Conservation (phyloP, 1,140 invertebrate species). For the Bradysia coprophila region DNA sequence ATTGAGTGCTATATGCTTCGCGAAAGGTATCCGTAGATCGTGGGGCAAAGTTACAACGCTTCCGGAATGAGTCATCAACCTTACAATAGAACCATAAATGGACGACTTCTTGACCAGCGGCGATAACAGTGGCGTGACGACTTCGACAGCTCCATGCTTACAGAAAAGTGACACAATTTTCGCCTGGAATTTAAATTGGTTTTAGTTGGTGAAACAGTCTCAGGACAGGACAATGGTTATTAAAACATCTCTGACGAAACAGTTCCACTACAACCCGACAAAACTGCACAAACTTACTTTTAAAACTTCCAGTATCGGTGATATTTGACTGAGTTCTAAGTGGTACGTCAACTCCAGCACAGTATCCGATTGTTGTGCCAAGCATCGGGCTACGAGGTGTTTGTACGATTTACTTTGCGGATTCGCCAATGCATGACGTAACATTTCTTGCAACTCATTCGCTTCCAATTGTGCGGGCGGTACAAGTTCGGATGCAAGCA, state of each 20-base stretch:
- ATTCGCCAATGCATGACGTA: constrained; percentile 57
- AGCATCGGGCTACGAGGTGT: constrained; percentile 48
- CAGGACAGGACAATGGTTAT: neutral
- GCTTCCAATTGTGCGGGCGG: constrained; percentile 56
- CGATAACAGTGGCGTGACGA: constrained; percentile 57
- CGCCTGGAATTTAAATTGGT: constrained; percentile 10
- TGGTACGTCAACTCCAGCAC: constrained; percentile 62
- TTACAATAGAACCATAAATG: constrained; percentile 33
- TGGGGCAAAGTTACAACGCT: constrained; percentile 61
- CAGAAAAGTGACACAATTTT: constrained; percentile 46
- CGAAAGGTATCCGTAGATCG: constrained; percentile 60
- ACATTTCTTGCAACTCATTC: constrained; percentile 57
- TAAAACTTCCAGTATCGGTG: constrained; percentile 19
- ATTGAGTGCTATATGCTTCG: constrained; percentile 63
- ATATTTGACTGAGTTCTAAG: constrained; percentile 29
- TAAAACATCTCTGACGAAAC: neutral
- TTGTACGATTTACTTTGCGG: constrained; percentile 67
- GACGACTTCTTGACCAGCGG: constrained; percentile 34
- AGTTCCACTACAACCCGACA: neutral
- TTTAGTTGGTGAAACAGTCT: neutral
- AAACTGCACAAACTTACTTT: constrained; percentile 8
- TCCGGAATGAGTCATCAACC: constrained; percentile 70
- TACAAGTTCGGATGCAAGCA: constrained; percentile 61
- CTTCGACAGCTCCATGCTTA: constrained; percentile 53
- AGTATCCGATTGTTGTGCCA: constrained; percentile 41